These are phyloP conservation scores for Antheraea mylitta DNA, from an alignment of 1,140 invertebrate genomes.

Conservation along the genomic window DNA sequence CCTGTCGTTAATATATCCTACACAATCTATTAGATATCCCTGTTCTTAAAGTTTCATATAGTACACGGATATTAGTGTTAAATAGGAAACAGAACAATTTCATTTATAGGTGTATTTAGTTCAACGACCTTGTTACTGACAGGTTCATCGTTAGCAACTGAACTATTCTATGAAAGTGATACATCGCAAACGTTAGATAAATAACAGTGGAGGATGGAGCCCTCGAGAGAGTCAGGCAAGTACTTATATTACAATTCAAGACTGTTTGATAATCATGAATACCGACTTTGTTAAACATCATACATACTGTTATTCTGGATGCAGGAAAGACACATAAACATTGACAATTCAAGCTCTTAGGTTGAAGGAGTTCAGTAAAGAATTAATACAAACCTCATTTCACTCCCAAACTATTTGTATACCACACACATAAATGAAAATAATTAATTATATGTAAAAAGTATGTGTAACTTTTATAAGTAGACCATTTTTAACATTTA, in stretches of 20 bases:
- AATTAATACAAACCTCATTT: too few species aligned
- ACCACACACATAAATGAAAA: too few species aligned
- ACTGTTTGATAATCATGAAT: background rate
- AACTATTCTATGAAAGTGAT: conserved; percentile 74
- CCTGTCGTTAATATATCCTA: conserved; percentile 33
- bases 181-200: conserved; percentile 55
- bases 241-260: conserved; percentile 15
- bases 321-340: background rate
- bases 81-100: conserved; percentile 45
- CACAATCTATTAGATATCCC: conserved; percentile 13
- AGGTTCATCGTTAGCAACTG: conserved; percentile 75
- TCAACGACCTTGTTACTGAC: conserved; percentile 79
- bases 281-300: background rate
- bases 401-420: too few species aligned
- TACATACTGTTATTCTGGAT: background rate
- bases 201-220: conserved; percentile 63
- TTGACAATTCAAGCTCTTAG: too few species aligned
- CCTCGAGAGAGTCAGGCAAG: conserved; percentile 72
- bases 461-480: too few species aligned
- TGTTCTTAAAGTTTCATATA: background rate
- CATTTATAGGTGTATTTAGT: conserved; percentile 76
- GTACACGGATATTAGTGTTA: conserved; percentile 28
- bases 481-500: too few species aligned
- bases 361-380: too few species aligned
- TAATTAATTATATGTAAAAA: too few species aligned